Evolutionary conservation across 2,888 invertebrate genomes (phyloP).

Genomic region (Polyommatus iphigenia): DNA sequence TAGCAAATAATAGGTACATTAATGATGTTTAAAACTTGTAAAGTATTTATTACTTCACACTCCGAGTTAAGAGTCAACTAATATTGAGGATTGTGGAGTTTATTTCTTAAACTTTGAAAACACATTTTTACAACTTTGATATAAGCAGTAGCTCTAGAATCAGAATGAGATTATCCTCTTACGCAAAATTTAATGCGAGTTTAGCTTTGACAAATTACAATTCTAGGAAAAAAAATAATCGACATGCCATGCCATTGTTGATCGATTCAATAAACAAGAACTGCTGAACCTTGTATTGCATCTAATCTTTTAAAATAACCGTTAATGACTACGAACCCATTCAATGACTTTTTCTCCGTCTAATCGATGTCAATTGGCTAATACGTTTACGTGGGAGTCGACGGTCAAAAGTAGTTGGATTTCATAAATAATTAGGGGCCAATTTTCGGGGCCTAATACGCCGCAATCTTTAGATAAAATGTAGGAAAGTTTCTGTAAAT

Average conservation of each 20-base stretch:
- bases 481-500: slow-evolving; percentile 57
- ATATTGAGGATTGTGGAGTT: neutral
- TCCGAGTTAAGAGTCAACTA: too few species aligned
- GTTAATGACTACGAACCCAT: slow-evolving; percentile 27
- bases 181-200: neutral
- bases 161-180: neutral
- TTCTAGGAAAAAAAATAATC: neutral
- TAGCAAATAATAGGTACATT: neutral
- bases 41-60: neutral
- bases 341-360: slow-evolving; percentile 37
- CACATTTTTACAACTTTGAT: neutral
- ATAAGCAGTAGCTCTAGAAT: neutral
- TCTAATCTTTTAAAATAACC: slow-evolving; percentile 30
- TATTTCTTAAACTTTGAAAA: neutral
- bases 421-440: slow-evolving; percentile 47
- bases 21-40: neutral
- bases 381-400: slow-evolving; percentile 36
- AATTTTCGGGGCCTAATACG: slow-evolving; percentile 49
- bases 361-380: slow-evolving; percentile 43
- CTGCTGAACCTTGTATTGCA: slow-evolving; percentile 29
- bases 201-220: slow-evolving; percentile 16
- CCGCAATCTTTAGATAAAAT: slow-evolving; percentile 51
- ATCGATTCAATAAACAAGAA: slow-evolving; percentile 24
- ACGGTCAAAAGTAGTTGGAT: slow-evolving; percentile 43
- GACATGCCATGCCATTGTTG: slow-evolving; percentile 33